Base-by-base conservation (phyloP, 2,113 vertebrate genomes). In the Cervus canadensis region DNA sequence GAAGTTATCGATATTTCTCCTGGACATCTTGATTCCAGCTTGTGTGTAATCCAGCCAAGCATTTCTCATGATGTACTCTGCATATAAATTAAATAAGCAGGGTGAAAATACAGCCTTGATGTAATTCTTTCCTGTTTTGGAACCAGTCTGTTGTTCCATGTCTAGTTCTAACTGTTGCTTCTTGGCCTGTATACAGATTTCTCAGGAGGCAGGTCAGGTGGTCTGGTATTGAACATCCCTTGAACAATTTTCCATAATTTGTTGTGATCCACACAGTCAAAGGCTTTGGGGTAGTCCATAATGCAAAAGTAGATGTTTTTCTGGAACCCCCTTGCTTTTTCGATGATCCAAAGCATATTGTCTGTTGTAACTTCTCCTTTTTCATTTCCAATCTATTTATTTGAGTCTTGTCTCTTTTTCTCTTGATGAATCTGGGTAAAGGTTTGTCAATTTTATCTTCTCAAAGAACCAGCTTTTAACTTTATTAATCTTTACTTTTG, bases 261-360 rank as follows among this genome's bases (percentile, higher is more conserved):
- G 17, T 21, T 71, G 17, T 71, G 17, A 11, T 21, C 8, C 8
- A 71, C n/a, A 71, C 8, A 21, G 17, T 36, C 17, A 67, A 36
- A 67, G 8, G 19, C 16, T 71, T 71, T 36, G 17, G 9, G 0
- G 0, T 36, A 10, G n/a, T 71, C 4, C 8, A 36, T 36, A 36
- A 67, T 21, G 64, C n/a, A 67, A 36, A 67, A 67, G 17, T 67
- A 67, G 64, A 67, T 36, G 17, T 21, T 67, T 67, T 36, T 21
- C n/a, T 67, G 33, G 17, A 67, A 67, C 8, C 36, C 64, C 21
- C 17, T 36, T 21, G 17, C 64, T 67, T 67, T 67, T 36, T 67
- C 0, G 9, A 36, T 67, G 64, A 36, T 21, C 17, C 33, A n/a
- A 67, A 4, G 7, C 64, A n/a, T n/a, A 67, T 67, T 67, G 8